Conservation (phyloP, 2,113 vertebrate species). For the Nyctereutes procyonoides region DNA sequence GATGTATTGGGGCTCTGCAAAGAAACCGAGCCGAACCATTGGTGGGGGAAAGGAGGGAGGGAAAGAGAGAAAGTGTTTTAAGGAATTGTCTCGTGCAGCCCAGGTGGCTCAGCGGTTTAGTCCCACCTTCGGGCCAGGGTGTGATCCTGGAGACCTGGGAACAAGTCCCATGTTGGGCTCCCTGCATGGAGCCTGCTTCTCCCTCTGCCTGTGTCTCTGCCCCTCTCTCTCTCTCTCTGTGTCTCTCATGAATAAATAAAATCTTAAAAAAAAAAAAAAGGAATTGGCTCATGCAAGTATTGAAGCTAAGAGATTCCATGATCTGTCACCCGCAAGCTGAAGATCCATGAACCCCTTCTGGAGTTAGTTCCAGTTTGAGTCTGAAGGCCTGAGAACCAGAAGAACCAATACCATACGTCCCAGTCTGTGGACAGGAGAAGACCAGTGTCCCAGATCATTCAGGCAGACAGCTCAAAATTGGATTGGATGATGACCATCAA, state of each 20-base stretch:
- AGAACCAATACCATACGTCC: not conserved
- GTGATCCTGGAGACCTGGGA: too few relatives aligned
- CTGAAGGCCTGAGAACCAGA: not conserved
- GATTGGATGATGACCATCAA: too few relatives aligned
- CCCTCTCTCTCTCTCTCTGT: too few relatives aligned
- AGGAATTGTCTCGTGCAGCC: not conserved
- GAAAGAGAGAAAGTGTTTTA: not conserved
- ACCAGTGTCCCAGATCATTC: not conserved
- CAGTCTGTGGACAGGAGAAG: not conserved
- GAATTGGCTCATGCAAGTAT: not conserved
- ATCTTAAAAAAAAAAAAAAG: not conserved
- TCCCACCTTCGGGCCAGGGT: too few relatives aligned
- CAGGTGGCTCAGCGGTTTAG: too few relatives aligned
- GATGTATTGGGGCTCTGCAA: constrained; percentile 15
- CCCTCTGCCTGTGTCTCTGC: too few relatives aligned
- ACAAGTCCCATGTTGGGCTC: too few relatives aligned
- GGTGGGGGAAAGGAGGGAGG: not conserved
- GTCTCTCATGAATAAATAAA: too few relatives aligned
- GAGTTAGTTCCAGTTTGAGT: not conserved
- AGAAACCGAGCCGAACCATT: not conserved
- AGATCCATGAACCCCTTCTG: not conserved
- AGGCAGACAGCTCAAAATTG: not conserved
- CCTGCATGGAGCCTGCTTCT: too few relatives aligned
- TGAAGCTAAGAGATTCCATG: not conserved
- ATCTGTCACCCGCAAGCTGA: not conserved